Conservation (phyloP, 2,113 vertebrate genomes). For the Tragelaphus imberbis region DNA sequence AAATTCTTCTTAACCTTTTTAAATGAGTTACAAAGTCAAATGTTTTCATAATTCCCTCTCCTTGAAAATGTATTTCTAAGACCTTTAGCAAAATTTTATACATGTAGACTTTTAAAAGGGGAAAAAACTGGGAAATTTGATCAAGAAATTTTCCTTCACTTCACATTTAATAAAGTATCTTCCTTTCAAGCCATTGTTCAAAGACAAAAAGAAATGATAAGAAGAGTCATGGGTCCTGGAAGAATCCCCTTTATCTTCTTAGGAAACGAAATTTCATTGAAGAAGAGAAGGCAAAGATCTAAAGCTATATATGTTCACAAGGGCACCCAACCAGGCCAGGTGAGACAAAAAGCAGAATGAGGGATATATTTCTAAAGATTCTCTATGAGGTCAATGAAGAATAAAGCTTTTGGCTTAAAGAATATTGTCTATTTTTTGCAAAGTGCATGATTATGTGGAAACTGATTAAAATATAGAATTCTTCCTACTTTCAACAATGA, state of each 20-base stretch:
- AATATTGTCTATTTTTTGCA: not conserved
- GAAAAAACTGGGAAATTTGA: not conserved
- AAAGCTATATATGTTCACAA: conserved; percentile 22
- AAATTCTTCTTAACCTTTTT: conserved; percentile 16
- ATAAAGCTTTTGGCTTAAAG: conserved; percentile 18
- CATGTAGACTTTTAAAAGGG: not conserved
- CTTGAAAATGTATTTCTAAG: conserved; percentile 39
- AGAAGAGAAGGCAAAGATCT: conserved; percentile 63
- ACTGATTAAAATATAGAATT: conserved; percentile 21
- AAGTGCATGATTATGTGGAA: not conserved
- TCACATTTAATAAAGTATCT: conserved; percentile 59
- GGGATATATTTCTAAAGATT: conserved; percentile 25
- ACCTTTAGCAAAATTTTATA: conserved; percentile 45
- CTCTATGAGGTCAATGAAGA: conserved; percentile 37
- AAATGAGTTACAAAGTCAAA: conserved; percentile 28
- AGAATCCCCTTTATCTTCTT: conserved; percentile 18
- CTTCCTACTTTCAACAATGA: not conserved
- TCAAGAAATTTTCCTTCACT: conserved; percentile 43
- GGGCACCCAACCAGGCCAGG: not conserved
- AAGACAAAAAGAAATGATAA: conserved; percentile 58
- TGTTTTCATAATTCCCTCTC: not conserved
- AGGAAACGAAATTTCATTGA: conserved; percentile 41
- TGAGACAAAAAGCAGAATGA: conserved; percentile 24
- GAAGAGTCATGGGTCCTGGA: conserved; percentile 26
- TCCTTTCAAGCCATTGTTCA: conserved; percentile 61